Base-by-base conservation (phyloP, 2,797 vertebrate genomes). In the Bradypodion ventrale region DNA sequence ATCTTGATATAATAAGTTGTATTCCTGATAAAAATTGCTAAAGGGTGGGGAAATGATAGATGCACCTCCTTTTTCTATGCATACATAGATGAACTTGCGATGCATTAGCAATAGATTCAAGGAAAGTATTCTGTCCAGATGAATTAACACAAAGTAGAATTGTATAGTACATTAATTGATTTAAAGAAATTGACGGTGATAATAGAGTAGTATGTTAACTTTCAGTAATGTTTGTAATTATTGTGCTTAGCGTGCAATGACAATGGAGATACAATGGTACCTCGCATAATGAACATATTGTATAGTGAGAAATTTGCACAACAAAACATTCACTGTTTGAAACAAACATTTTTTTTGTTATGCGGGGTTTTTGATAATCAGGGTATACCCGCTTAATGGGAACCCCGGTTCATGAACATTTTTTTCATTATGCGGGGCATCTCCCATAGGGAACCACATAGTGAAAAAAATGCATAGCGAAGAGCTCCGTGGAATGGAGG, bases 21-120 rank as follows among this genome's bases (percentile, higher is more conserved):
- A 66, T 35, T 79, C 42, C 27, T 27, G 80, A 27, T 80, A 44
- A 52, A 40, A 4, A 52, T 44, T 7, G 32, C 19, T 52, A 82
- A n/a, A 49, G 25, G 42, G 12, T 75, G 42, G 16, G 21, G 5
- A 19, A 32, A 72, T 16, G 40, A 16, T 44, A 32, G 40, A 23
- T 1, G 7, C 15, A 15, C 4, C 10, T 27, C 27, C 29, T 35
- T 73, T 82, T 52, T 16, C 59, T 65, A 60, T 15, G 29, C 49
- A 72, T 60, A 7, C 40, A 44, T 46, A 60, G 42, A 7, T 73
- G 62, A 66, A 63, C 49, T 40, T n/a, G 46, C 27, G 44, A 37
- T 52, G 21, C 23, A 15, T 29, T 40, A 29, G 25, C 5, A 29
- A 49, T 49, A 8, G 52, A 76, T 0, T 0, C 2, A 74, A 46